A percentile compares a stretch with the other conserved stretches of the same genome.
Conservation (phyloP, 2,888 invertebrate species). For the Agrilus cyanescens region DNA sequence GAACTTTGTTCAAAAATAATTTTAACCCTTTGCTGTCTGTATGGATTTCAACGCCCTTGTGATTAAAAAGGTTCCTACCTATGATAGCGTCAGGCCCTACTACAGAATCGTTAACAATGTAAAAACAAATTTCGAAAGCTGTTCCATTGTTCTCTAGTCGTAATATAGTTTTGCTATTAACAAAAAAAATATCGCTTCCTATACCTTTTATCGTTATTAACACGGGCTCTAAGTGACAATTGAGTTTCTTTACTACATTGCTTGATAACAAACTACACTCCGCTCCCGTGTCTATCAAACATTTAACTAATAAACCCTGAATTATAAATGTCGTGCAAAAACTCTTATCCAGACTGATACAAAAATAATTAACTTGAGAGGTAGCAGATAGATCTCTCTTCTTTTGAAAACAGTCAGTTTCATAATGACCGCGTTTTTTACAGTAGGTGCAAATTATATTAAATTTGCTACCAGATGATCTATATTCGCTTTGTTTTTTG, state of each 20-base stretch:
- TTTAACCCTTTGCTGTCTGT: neutral
- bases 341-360: neutral
- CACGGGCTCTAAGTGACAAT: too few relatives aligned
- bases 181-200: neutral
- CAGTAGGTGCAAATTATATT: too few relatives aligned
- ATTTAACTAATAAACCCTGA: neutral
- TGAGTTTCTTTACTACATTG: neutral
- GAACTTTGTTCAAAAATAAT: neutral
- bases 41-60: conserved; percentile 1
- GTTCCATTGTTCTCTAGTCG: neutral
- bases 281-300: conserved; percentile 2
- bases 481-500: too few relatives aligned
- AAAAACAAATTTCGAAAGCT: conserved; percentile 1
- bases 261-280: neutral
- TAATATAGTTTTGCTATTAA: neutral
- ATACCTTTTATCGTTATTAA: neutral
- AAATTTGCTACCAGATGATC: too few relatives aligned
- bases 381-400: too few relatives aligned
- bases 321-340: neutral
- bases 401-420: too few relatives aligned
- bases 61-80: neutral
- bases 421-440: too few relatives aligned
- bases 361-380: too few relatives aligned
- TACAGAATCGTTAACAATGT: neutral
- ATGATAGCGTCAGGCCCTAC: neutral